Evolutionary conservation across 2,113 vertebrate genomes (phyloP).

Genomic region (Acrocephalus kingi): DNA sequence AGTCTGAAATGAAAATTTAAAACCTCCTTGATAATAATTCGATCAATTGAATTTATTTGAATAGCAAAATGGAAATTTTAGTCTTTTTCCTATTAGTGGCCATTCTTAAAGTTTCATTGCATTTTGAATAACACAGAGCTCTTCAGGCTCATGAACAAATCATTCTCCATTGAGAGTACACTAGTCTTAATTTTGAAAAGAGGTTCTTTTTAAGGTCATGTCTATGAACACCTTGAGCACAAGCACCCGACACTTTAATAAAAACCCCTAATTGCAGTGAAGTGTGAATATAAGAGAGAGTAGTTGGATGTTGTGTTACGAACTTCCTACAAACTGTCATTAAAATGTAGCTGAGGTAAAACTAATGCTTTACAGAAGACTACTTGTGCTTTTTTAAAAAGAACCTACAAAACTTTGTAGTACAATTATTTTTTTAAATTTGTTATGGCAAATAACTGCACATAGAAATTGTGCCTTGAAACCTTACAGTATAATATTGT

Average conservation of each 20-base stretch:
- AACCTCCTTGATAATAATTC: neutral
- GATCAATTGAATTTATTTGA: neutral
- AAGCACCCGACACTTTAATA: neutral
- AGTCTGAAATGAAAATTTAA: neutral
- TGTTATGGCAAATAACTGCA: neutral
- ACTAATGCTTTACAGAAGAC: neutral
- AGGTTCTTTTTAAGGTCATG: neutral
- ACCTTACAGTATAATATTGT: neutral
- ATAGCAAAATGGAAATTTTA: neutral
- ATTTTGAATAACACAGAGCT: neutral
- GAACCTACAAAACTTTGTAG: neutral
- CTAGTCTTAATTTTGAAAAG: neutral
- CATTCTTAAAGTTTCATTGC: neutral
- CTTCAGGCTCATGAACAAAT: neutral
- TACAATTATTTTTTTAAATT: fast-evolving
- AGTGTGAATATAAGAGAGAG: neutral
- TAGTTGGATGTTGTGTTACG: neutral
- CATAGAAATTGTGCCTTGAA: neutral
- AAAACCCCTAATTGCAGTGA: neutral
- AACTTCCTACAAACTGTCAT: neutral
- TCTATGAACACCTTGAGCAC: neutral
- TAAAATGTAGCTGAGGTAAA: neutral
- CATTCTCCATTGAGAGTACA: neutral
- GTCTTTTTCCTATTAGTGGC: neutral
- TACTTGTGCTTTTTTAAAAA: neutral